phyloP scores from a whole-genome alignment of 23 tunicate genomes.

The Ciona savignyi region DNA sequence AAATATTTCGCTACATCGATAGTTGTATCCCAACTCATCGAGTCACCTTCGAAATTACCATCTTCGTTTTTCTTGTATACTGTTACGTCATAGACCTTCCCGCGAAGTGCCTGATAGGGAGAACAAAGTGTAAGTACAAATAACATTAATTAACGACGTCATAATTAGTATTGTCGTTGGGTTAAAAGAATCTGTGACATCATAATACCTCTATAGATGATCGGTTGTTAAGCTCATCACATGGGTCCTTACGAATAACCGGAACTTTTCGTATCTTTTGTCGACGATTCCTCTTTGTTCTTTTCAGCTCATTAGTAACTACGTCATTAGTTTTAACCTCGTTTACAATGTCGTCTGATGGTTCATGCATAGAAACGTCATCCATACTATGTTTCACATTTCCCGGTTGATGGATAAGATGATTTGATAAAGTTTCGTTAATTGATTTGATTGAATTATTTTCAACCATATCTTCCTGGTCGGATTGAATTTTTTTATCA shows the following conservation, averaged over 20 bases:
- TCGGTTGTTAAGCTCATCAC: conserved; percentile 7
- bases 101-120: conserved; percentile 48
- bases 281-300: background rate
- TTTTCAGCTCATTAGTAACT: background rate
- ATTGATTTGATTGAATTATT: background rate
- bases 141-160: background rate
- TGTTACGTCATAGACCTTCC: conserved; percentile 59
- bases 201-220: conserved; percentile 22
- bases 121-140: background rate
- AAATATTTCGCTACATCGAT: conserved; percentile 76
- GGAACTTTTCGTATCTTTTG: background rate
- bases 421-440: background rate
- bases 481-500: too few species aligned
- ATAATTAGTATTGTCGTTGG: background rate
- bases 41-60: conserved; percentile 55
- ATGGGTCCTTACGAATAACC: conserved; percentile 8
- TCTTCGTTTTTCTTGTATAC: conserved; percentile 59
- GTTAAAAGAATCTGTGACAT: background rate
- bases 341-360: background rate
- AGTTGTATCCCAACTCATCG: conserved; percentile 45
- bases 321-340: background rate
- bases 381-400: background rate
- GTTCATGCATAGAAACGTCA: background rate
- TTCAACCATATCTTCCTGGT: background rate
- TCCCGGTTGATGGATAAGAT: background rate